These are phyloP conservation scores for Desoria tigrina DNA, from an alignment of 2,888 invertebrate genomes.

Conservation along the genomic window DNA sequence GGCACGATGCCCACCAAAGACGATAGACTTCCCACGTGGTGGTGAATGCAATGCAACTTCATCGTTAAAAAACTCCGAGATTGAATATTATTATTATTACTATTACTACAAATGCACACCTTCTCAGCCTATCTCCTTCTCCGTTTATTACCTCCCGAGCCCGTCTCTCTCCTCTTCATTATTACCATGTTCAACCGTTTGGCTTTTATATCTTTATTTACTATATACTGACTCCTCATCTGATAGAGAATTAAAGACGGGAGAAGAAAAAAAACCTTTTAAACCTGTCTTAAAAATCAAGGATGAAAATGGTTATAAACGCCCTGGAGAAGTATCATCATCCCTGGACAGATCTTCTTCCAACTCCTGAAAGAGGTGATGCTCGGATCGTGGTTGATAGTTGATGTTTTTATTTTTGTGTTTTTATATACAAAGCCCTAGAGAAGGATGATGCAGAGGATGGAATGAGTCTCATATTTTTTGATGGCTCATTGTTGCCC, in stretches of 20 bases:
- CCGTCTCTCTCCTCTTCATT: neutral
- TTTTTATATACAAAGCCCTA: no score
- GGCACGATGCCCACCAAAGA: conserved; percentile 54
- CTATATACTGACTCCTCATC: no score
- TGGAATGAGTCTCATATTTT: no score
- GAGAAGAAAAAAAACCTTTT: conserved; percentile 1
- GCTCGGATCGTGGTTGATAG: no score
- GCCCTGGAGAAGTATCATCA: neutral
- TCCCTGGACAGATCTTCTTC: no score
- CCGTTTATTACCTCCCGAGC: conserved; percentile 12
- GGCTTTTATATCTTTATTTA: neutral
- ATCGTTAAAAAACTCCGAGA: conserved; percentile 27
- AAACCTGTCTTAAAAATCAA: conserved; percentile 10
- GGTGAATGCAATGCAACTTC: conserved; percentile 32
- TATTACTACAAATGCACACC: conserved; percentile 27
- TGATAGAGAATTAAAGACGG: no score
- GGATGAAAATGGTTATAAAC: conserved; percentile 5
- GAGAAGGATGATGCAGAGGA: no score
- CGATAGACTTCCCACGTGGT: conserved; percentile 54
- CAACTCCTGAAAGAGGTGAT: no score
- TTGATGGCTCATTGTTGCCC: no score
- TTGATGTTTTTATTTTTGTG: no score
- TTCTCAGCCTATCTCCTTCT: conserved; percentile 17
- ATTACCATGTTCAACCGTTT: conserved; percentile 13
- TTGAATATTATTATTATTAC: conserved; percentile 29